phyloP scores from a whole-genome alignment of 2,113 vertebrate species.

The Colistium nudipinnis region DNA sequence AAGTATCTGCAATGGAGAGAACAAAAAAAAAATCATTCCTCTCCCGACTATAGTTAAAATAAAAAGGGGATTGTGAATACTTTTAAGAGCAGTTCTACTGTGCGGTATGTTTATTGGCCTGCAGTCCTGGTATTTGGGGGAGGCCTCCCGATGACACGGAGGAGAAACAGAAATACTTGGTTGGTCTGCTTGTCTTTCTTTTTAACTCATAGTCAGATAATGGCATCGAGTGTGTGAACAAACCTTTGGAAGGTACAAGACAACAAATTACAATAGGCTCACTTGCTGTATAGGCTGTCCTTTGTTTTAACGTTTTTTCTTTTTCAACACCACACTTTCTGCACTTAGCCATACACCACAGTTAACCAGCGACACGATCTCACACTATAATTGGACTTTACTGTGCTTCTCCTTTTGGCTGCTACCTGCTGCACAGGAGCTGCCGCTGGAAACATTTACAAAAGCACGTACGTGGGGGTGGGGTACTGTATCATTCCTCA shows the following conservation, averaged over 20 bases:
- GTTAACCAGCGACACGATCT: conserved; percentile 72
- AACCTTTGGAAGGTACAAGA: conserved; percentile 76
- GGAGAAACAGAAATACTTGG: conserved; percentile 49
- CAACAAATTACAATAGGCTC: conserved; percentile 75
- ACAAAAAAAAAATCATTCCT: conserved; percentile 32
- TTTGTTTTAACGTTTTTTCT: conserved; percentile 64
- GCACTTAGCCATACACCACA: conserved; percentile 71
- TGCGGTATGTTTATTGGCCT: conserved; percentile 25
- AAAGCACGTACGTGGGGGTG: conserved; percentile 66
- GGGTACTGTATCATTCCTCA: conserved; percentile 43
- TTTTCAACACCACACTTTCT: conserved; percentile 72
- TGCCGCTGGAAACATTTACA: conserved; percentile 54
- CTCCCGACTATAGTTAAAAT: conserved; percentile 30
- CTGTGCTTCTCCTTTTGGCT: conserved; percentile 72
- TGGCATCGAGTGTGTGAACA: conserved; percentile 69
- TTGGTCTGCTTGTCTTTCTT: conserved; percentile 52
- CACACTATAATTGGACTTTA: conserved; percentile 66
- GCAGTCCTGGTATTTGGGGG: conserved; percentile 31
- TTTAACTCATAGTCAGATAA: conserved; percentile 54
- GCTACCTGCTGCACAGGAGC: conserved; percentile 36
- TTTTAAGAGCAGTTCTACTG: conserved; percentile 31
- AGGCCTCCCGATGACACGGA: conserved; percentile 49
- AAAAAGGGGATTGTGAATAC: conserved; percentile 33
- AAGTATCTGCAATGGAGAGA: conserved; percentile 42
- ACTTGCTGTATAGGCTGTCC: conserved; percentile 67